A percentile compares a stretch with the other conserved stretches of the same genome.
Evolutionary conservation across 2,888 invertebrate species (phyloP).

Genomic region (Sinodicranocentrus sp.): DNA sequence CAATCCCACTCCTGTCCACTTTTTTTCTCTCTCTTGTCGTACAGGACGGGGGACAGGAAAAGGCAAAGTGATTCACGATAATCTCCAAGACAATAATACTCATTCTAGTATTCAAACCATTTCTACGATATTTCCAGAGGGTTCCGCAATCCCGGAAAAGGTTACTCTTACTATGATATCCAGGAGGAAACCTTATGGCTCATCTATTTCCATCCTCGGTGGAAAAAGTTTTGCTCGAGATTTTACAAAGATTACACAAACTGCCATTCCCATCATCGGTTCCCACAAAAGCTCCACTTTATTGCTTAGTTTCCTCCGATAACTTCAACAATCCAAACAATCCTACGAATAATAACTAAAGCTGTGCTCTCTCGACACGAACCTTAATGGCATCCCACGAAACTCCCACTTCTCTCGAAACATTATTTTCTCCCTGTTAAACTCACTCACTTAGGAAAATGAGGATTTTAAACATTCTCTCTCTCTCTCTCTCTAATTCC

Average conservation of each 20-base stretch:
- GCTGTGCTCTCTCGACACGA: not conserved
- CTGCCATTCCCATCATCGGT: constrained; percentile 42
- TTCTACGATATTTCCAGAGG: not conserved
- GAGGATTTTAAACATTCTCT: constrained; percentile 58
- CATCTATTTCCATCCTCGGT: constrained; percentile 15
- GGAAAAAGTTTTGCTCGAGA: constrained; percentile 32
- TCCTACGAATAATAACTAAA: too few relatives aligned
- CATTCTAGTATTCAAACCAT: not conserved
- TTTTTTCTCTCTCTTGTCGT: not conserved
- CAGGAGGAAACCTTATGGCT: not conserved
- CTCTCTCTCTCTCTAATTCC: not conserved
- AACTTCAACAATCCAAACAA: too few relatives aligned
- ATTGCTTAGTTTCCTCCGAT: constrained; percentile 46
- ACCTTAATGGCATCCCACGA: not conserved
- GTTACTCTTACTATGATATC: too few relatives aligned
- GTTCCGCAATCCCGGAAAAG: not conserved
- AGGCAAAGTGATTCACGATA: constrained; percentile 18
- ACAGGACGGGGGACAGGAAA: not conserved
- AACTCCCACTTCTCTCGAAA: constrained; percentile 22
- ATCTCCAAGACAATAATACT: constrained; percentile 26
- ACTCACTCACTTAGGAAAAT: constrained; percentile 58
- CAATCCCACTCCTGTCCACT: constrained; percentile 29
- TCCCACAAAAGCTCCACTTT: constrained; percentile 52
- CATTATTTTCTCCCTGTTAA: constrained; percentile 47
- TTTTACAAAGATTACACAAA: constrained; percentile 55